These are phyloP conservation scores for Machimus atricapillus DNA, from an alignment of 2,888 invertebrate species.

Conservation along the genomic window DNA sequence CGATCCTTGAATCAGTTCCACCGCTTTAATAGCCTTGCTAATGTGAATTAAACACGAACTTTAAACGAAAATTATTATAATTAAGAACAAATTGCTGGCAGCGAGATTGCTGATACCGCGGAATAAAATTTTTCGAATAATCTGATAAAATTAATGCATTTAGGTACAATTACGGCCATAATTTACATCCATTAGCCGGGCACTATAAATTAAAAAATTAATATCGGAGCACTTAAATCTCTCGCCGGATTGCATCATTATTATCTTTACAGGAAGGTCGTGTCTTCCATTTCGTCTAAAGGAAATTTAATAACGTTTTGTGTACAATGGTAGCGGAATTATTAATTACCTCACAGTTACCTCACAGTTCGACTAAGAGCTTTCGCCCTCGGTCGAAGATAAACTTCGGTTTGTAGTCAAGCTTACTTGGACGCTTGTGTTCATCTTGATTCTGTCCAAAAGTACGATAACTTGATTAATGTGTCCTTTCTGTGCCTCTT, in stretches of 20 bases:
- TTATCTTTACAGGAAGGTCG: constrained; percentile 24
- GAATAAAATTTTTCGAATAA: background rate
- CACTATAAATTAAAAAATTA: constrained; percentile 27
- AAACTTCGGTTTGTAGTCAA: background rate
- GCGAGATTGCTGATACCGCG: background rate
- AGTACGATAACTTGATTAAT: constrained; percentile 9
- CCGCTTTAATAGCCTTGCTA: background rate
- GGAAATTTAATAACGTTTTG: constrained; percentile 23
- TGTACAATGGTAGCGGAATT: constrained; percentile 14
- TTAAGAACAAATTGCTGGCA: background rate
- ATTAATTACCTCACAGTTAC: constrained; percentile 6
- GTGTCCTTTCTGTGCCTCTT: background rate
- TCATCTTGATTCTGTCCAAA: constrained; percentile 1
- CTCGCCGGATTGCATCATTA: constrained; percentile 13
- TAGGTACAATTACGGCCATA: constrained; percentile 9
- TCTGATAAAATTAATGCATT: constrained; percentile 21
- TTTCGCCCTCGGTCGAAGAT: background rate
- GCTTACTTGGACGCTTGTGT: background rate
- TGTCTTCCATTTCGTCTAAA: constrained; percentile 6
- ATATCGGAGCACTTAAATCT: constrained; percentile 25
- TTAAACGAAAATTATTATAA: background rate
- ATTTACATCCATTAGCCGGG: background rate
- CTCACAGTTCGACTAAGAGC: background rate
- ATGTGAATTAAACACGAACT: background rate
- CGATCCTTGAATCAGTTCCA: background rate